A percentile compares a stretch with the other conserved stretches of the same genome.
Conservation (phyloP, 2,888 invertebrate genomes). For the Pachycephus smyrnensis region DNA sequence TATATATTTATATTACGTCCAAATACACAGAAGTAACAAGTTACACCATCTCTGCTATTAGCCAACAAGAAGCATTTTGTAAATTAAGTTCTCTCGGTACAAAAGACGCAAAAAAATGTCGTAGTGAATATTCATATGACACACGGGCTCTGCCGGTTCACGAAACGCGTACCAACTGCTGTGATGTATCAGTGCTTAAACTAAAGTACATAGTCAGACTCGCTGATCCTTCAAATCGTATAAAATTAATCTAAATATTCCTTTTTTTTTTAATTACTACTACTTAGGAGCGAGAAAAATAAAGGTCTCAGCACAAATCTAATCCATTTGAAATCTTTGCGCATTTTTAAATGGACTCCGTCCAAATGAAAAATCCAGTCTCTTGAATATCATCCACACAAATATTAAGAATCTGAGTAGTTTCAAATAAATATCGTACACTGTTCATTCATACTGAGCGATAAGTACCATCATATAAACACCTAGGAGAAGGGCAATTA, state of each 20-base stretch:
- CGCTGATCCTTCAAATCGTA: background rate
- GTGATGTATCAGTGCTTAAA: background rate
- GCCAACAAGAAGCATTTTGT: background rate
- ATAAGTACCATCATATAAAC: slow-evolving; percentile 97
- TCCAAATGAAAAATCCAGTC: background rate
- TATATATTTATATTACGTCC: background rate
- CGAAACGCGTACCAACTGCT: background rate
- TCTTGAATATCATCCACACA: background rate
- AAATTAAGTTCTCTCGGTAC: background rate
- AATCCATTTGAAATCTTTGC: background rate
- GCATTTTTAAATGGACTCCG: background rate
- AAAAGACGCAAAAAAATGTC: background rate
- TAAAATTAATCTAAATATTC: background rate
- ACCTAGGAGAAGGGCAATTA: slow-evolving; percentile 87
- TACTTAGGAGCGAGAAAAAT: background rate
- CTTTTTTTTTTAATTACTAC: background rate
- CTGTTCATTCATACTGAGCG: slow-evolving; percentile 78
- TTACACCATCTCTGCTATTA: background rate
- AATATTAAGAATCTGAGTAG: background rate
- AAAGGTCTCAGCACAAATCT: background rate
- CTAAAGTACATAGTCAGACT: background rate
- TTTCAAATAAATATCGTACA: background rate
- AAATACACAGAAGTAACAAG: background rate
- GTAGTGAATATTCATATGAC: background rate
- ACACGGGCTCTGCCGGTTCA: background rate